Evolutionary conservation across 2,797 vertebrate species (phyloP), one percentile per base, ranked within the genome.

Genomic region (Myotis pilosus): DNA sequence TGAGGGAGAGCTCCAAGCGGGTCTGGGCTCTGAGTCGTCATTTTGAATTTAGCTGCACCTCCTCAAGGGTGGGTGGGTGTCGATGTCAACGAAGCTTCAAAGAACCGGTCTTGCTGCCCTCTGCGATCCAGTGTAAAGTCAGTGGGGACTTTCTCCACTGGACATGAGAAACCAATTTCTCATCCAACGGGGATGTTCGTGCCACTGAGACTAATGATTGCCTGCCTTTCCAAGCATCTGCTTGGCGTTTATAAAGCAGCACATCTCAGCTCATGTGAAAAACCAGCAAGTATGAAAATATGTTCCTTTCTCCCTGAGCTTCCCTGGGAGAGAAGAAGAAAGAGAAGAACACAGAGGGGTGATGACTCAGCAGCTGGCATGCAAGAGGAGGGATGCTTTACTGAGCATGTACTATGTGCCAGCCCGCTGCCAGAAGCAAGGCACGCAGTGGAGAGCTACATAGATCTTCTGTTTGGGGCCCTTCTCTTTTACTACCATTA

Each of bases 391-490:
- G 6, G 11, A 55, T 3, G 23, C 8, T 47, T 78, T 41, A 19
- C 3, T 16, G 19, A 60, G 38, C 51, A n/a, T 20, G 53, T 5
- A 2, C 8, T 16, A 13, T 3, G 6, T 4, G 23, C 17, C n/a
- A 12, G 41, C 33, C 12, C 10, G 0, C 0, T 0, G 6, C 6
- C 51, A 25, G 79, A 68, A 66, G 57, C 49, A 25, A 71, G 38
- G 16, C 28, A 4, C 47, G 2, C 4, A 20, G 28, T 0, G 5
- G 19, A 0, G 3, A 16, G 4, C 5, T 4, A 12, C 22, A 8
- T 1, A 36, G 25, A 0, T 1, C 36, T 71, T 78, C 36, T 38
- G 2, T 28, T 25, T 23, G 8, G 25, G 36, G n/a, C 36, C 22
- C 1, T 38, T 7, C 5, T 74, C 12, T 74, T 64, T n/a, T 5